A percentile compares a stretch with the other conserved stretches of the same genome.
These are phyloP conservation scores for Prostheceraeus crozeri DNA, from an alignment of 2,888 invertebrate species.

Conservation along the genomic window DNA sequence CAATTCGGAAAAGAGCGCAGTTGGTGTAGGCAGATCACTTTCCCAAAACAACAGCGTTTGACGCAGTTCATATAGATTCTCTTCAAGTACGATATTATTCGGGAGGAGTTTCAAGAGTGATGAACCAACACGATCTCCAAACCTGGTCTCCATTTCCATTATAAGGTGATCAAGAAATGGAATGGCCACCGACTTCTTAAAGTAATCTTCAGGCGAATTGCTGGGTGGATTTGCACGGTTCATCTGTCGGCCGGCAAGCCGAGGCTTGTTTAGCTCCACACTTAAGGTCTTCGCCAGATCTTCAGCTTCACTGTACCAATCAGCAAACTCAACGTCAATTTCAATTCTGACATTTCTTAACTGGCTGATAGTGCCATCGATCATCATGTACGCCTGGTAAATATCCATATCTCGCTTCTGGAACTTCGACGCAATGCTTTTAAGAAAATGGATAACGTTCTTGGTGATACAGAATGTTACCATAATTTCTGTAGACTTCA, in stretches of 20 bases:
- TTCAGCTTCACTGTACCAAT: constrained; percentile 30
- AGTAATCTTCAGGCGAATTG: constrained; percentile 22
- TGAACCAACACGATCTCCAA: constrained; percentile 20
- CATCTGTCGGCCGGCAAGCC: constrained; percentile 24
- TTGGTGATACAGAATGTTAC: constrained; percentile 21
- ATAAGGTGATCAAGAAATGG: constrained; percentile 26
- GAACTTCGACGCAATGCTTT: constrained; percentile 25
- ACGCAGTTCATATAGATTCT: constrained; percentile 22
- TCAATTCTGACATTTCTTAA: constrained; percentile 17
- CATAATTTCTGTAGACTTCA: constrained; percentile 21
- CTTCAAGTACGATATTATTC: constrained; percentile 7
- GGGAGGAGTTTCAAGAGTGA: constrained; percentile 22
- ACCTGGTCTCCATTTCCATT: constrained; percentile 23
- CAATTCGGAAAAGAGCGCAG: constrained; percentile 23
- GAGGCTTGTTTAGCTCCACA: constrained; percentile 14
- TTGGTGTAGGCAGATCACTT: constrained; percentile 24
- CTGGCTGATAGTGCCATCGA: constrained; percentile 24
- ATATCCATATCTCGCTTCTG: constrained; percentile 28
- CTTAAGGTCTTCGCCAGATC: constrained; percentile 25
- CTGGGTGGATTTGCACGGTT: neutral
- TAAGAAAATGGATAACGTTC: constrained; percentile 25
- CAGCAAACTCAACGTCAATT: constrained; percentile 18
- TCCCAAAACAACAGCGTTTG: constrained; percentile 22
- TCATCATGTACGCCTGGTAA: constrained; percentile 21
- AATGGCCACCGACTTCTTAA: constrained; percentile 24